These are phyloP conservation scores for Magallana nippona DNA, from an alignment of 2,888 invertebrate species.

Conservation along the genomic window DNA sequence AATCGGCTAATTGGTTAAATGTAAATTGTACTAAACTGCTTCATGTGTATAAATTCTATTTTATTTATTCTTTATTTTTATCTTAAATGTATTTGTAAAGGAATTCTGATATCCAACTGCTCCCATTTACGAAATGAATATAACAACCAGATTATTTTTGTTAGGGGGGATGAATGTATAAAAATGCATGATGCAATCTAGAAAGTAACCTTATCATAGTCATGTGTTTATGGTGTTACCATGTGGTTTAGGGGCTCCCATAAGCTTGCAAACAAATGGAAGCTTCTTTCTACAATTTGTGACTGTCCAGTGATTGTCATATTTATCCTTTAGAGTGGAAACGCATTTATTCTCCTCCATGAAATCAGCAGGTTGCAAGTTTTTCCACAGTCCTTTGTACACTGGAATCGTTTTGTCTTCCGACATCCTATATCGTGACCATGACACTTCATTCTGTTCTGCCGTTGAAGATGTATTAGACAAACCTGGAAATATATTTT, in stretches of 20 bases:
- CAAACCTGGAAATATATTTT: background rate
- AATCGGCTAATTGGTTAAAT: too few species aligned
- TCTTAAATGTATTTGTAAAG: too few species aligned
- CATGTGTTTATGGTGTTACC: background rate
- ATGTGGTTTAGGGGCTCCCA: slow-evolving; percentile 32
- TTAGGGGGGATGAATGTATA: too few species aligned
- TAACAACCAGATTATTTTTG: too few species aligned
- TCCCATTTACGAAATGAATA: too few species aligned
- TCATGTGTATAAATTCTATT: too few species aligned
- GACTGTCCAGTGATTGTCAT: slow-evolving; percentile 24
- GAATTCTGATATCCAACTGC: too few species aligned
- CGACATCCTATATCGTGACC: background rate
- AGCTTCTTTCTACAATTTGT: slow-evolving; percentile 40
- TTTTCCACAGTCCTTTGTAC: slow-evolving; percentile 42
- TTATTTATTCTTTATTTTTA: too few species aligned
- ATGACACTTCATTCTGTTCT: background rate
- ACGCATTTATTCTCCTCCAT: slow-evolving; percentile 26
- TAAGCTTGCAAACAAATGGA: slow-evolving; percentile 46
- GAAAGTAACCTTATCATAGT: too few species aligned
- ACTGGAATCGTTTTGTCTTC: background rate
- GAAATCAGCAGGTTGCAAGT: slow-evolving; percentile 38
- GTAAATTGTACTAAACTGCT: too few species aligned
- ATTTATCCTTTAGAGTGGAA: slow-evolving; percentile 23
- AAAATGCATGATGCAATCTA: too few species aligned
- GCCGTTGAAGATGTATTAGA: slow-evolving; percentile 9